phyloP scores from a whole-genome alignment of 1,140 invertebrate species.

The Adoxophyes honmai region DNA sequence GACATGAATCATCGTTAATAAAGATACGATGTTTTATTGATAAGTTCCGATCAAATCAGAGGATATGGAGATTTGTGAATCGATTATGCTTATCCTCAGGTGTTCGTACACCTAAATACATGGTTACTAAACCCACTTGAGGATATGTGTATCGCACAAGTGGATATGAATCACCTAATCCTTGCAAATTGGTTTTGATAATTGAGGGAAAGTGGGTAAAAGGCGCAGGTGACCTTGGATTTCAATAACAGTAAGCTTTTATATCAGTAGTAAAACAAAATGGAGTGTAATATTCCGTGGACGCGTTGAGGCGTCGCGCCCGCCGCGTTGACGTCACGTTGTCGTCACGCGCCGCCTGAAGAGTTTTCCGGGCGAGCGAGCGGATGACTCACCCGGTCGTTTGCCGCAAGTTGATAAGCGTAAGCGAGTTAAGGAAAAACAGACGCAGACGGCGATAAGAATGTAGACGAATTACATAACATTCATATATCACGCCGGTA shows the following conservation, averaged over 20 bases:
- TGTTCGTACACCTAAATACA: too few species aligned
- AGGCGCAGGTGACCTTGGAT: background rate
- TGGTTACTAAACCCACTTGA: too few species aligned
- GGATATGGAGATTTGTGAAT: too few species aligned
- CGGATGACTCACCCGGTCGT: conserved; percentile 33
- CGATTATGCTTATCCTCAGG: too few species aligned
- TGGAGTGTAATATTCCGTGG: background rate
- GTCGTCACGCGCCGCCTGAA: conserved; percentile 40
- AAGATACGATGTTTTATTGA: conserved; percentile 12
- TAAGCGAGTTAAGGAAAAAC: too few species aligned
- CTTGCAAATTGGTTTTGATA: background rate
- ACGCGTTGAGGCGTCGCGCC: conserved; percentile 26
- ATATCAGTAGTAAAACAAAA: conserved; percentile 1
- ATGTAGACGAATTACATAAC: too few species aligned
- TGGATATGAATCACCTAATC: background rate
- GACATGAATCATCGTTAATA: conserved; percentile 27
- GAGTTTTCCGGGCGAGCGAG: conserved; percentile 46
- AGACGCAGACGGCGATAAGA: too few species aligned
- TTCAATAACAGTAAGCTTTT: too few species aligned
- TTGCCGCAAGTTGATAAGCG: conserved; percentile 25
- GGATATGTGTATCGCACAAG: background rate
- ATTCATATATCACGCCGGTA: too few species aligned
- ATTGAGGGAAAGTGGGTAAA: background rate
- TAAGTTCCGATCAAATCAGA: background rate
- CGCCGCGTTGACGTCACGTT: conserved; percentile 37